These are phyloP conservation scores for Branchinecta sandiegonensis DNA, from an alignment of 2,888 invertebrate genomes.

Conservation along the genomic window DNA sequence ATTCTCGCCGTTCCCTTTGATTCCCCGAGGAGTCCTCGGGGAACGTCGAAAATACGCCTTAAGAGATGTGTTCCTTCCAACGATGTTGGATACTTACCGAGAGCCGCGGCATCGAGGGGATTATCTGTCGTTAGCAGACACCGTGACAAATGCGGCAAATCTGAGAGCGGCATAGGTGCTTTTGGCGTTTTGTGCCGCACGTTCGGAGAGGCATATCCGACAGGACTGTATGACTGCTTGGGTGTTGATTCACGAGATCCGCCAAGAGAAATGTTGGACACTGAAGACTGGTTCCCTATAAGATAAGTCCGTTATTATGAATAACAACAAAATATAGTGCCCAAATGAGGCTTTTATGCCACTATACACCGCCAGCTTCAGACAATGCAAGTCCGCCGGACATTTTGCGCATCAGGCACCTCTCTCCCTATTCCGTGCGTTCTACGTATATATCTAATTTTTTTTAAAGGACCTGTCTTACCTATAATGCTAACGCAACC, in stretches of 20 bases:
- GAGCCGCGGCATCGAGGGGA: neutral
- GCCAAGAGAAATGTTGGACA: neutral
- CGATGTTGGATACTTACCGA: neutral
- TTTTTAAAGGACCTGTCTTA: no score
- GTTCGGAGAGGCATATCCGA: neutral
- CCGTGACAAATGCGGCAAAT: slow-evolving; percentile 3
- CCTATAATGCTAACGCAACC: no score
- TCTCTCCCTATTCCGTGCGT: no score
- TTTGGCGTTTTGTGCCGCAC: slow-evolving; percentile 14
- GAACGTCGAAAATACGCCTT: no score
- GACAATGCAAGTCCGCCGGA: no score
- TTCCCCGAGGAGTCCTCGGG: no score
- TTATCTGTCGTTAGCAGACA: neutral
- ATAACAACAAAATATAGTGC: neutral
- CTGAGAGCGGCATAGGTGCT: slow-evolving; percentile 3
- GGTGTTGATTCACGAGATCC: neutral
- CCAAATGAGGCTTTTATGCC: no score
- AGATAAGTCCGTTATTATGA: neutral
- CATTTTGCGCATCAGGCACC: no score
- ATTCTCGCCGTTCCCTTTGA: no score
- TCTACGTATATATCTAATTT: no score
- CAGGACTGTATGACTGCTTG: neutral
- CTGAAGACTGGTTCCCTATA: neutral
- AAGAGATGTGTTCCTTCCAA: no score
- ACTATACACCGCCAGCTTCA: no score